phyloP scores from a whole-genome alignment of 1,140 invertebrate genomes.

The Micrasema longulum region DNA sequence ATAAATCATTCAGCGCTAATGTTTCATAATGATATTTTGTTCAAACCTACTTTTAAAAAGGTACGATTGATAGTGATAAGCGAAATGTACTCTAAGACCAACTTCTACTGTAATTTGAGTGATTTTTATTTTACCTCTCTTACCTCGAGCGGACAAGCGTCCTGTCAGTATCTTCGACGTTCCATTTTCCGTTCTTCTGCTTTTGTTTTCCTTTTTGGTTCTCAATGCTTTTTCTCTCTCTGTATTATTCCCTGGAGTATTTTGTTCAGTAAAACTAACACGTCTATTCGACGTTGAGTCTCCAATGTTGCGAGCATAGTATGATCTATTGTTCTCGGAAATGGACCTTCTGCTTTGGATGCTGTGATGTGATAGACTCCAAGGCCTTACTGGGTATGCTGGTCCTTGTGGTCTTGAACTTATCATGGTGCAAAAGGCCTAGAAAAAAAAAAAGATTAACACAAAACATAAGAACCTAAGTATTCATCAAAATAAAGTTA shows the following conservation, averaged over 20 bases:
- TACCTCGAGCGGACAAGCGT: constrained; percentile 27
- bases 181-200: constrained; percentile 2
- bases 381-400: background rate
- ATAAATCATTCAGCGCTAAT: background rate
- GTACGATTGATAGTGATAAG: background rate
- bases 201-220: background rate
- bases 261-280: background rate
- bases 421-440: constrained; percentile 15
- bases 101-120: background rate
- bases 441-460: no score
- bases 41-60: background rate
- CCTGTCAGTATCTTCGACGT: constrained; percentile 31
- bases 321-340: background rate
- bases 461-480: no score
- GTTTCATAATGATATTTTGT: background rate
- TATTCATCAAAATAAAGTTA: no score
- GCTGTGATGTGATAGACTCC: background rate
- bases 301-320: background rate
- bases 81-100: background rate
- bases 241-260: background rate
- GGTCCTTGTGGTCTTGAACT: background rate
- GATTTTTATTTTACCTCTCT: constrained; percentile 37
- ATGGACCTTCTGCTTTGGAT: background rate
- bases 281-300: background rate
- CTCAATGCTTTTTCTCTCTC: background rate